Percentiles rank a stretch among this genome's conserved stretches.
These are phyloP conservation scores for Malacoctenus gilli DNA, from an alignment of 2,797 vertebrate species.

Conservation along the genomic window DNA sequence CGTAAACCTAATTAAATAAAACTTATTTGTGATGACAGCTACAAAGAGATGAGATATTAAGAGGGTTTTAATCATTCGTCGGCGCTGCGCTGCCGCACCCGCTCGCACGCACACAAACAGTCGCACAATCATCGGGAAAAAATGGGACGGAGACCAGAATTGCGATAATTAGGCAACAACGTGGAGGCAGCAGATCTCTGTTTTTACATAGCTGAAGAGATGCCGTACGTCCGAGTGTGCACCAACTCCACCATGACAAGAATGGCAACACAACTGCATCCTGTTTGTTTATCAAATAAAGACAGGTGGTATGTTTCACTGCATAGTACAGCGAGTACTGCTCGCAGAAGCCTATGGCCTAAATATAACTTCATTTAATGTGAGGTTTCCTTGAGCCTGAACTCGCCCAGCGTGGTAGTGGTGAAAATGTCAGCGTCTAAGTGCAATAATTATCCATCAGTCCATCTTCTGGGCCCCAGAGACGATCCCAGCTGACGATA, in stretches of 20 bases:
- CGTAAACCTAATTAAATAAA: conserved; percentile 18
- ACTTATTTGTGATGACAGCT: conserved; percentile 10
- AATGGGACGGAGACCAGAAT: conserved; percentile 23
- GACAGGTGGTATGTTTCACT: neutral
- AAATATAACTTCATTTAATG: no score
- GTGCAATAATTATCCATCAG: no score
- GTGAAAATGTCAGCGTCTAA: no score
- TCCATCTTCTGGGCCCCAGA: no score
- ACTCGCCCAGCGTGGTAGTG: no score
- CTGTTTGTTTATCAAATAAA: neutral
- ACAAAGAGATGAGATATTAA: conserved; percentile 20
- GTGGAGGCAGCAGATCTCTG: neutral
- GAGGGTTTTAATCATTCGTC: conserved; percentile 3
- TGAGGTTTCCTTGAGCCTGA: no score
- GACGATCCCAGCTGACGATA: no score
- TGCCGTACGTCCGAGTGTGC: neutral
- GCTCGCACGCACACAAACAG: neutral
- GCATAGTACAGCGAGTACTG: neutral
- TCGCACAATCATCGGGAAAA: neutral
- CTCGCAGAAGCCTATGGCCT: no score
- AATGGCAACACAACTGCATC: neutral
- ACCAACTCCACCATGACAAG: conserved; percentile 12
- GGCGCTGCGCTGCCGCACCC: neutral
- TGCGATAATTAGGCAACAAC: conserved; percentile 9
- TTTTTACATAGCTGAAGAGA: conserved; percentile 20